phyloP scores from a whole-genome alignment of 2,888 invertebrate species.

The Anaspis maculata region DNA sequence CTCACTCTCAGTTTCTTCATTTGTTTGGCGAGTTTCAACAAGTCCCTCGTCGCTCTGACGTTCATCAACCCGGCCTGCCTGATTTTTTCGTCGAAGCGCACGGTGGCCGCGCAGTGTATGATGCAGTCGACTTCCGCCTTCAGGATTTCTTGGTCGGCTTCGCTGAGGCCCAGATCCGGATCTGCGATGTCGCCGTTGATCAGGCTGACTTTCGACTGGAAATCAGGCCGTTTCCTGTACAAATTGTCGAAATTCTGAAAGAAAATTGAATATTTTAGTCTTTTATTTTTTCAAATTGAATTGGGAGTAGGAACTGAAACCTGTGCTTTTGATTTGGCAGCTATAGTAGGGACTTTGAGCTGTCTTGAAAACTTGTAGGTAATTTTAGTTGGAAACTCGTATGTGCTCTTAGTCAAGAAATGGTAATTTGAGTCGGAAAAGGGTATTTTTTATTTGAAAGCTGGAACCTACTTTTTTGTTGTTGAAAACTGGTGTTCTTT shows the following conservation, averaged over 20 bases:
- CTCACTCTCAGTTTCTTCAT: conserved; percentile 57
- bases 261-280: not conserved
- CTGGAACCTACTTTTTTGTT: too few relatives aligned
- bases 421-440: too few relatives aligned
- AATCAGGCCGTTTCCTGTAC: conserved; percentile 44
- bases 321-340: too few relatives aligned
- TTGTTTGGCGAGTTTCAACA: conserved; percentile 55
- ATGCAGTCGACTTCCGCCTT: conserved; percentile 54
- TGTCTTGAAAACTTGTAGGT: too few relatives aligned
- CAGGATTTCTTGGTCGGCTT: conserved; percentile 38
- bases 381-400: too few relatives aligned
- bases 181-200: conserved; percentile 48
- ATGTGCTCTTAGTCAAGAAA: too few relatives aligned
- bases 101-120: conserved; percentile 70
- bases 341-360: too few relatives aligned
- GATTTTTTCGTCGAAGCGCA: conserved; percentile 65
- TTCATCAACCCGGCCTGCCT: conserved; percentile 61
- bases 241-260: conserved; percentile 32
- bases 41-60: conserved; percentile 54
- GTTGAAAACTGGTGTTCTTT: too few relatives aligned
- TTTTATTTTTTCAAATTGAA: conserved; percentile 1
- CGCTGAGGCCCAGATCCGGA: conserved; percentile 46
- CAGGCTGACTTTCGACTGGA: conserved; percentile 48
- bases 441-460: too few relatives aligned
- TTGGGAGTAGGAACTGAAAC: not conserved